These are phyloP conservation scores for Papilio protenor DNA, from an alignment of 2,888 invertebrate genomes.

Conservation along the genomic window DNA sequence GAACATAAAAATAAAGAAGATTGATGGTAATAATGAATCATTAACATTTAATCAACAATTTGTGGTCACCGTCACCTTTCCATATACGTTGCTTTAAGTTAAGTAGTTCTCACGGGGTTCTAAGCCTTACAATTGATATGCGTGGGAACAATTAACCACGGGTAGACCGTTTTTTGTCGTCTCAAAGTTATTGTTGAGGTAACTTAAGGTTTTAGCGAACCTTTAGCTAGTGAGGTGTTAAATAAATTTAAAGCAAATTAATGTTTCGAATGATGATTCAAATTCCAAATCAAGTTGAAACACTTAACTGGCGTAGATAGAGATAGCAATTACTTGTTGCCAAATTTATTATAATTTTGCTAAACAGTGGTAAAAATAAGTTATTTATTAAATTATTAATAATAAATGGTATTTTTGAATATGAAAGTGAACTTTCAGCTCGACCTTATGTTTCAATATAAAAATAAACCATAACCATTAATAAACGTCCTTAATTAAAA, in stretches of 20 bases:
- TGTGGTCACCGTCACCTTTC: background rate
- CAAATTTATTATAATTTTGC: background rate
- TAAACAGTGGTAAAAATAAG: background rate
- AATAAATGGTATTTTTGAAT: background rate
- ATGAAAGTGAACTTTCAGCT: background rate
- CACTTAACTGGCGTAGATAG: background rate
- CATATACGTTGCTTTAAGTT: background rate
- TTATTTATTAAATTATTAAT: background rate
- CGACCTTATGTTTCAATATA: background rate
- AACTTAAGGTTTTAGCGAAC: background rate
- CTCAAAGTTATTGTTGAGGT: background rate
- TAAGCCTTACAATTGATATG: slow-evolving; percentile 32
- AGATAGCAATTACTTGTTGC: background rate
- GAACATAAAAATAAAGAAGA: background rate
- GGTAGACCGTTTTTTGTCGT: slow-evolving; percentile 21
- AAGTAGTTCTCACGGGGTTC: slow-evolving; percentile 34
- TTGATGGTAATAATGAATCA: background rate
- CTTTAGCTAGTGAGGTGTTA: background rate
- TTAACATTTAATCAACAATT: background rate
- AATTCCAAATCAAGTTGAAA: background rate
- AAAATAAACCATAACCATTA: background rate
- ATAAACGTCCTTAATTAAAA: background rate
- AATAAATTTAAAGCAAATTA: background rate
- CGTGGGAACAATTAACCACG: slow-evolving; percentile 25
- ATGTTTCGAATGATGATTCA: background rate